Base-by-base conservation (phyloP, 2,113 vertebrate species). In the Pomatostomus ruficeps region DNA sequence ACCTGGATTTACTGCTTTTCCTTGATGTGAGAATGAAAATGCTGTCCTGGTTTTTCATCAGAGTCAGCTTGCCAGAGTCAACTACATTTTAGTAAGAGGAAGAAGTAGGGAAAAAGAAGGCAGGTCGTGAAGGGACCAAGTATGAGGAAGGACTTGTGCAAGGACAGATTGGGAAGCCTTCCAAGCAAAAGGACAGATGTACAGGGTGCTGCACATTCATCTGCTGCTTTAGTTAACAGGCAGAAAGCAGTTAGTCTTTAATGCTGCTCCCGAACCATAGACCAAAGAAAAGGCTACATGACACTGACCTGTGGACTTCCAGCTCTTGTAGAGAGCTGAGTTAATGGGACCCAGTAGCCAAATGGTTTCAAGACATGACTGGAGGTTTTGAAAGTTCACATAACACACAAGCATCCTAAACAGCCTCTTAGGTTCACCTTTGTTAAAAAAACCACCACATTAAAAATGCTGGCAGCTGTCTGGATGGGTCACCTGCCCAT, bases 231-330 rank as follows among this genome's bases (percentile, higher is more conserved):
- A 57, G 70, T 68, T 94, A 85, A 63, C 58, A 87, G 22, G 40
- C n/a, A 74, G 43, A 88, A 92, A 94, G 21, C n/a, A n/a, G n/a
- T n/a, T n/a, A n/a, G n/a, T n/a, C 25, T 80, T 84, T 83, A 91
- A 42, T 54, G 62, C 54, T 81, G 35, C 49, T 91, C 54, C 65
- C 73, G 85, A 96, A 72, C 23, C 20, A 43, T 36, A 38, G 10
- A 63, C 73, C 2, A 2, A 91, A 63, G 42, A 57, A 84, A 67
- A 88, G 68, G 5, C 26, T 65, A 9, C 1, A 2, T 5, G 11
- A 63, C 58, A 54, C 48, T 87, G 82, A 66, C 36, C 67, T 91
- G 48, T 75, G 76, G 15, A 36, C 9, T 95, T 38, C 71, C 63
- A 85, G 68, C 70, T 92, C 19, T 26, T 1, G 1, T 2, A 40